Base-by-base conservation (phyloP, 2,888 invertebrate species). In the Eumerus sabulonum region DNA sequence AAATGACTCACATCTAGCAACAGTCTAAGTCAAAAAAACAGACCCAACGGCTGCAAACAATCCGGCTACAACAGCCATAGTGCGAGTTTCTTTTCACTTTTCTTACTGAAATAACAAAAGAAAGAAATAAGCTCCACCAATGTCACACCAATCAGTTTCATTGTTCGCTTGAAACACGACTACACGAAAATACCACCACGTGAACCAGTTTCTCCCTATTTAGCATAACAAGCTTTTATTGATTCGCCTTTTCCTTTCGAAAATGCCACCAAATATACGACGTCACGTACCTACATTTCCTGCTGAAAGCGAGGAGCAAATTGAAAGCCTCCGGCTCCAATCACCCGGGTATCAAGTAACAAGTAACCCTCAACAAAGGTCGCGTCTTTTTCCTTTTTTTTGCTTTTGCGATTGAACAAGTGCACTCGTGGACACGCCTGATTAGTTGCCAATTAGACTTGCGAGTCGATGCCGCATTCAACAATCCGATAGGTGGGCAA, bases 241-340 rank as follows among this genome's bases (percentile, higher is more conserved):
- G 40, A 5, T 40, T 40, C n/a, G 11, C n/a, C 5, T 40, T 40
- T n/a, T n/a, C 40, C 40, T 40, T 40, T 40, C 40, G 11, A 11
- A 40, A n/a, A n/a, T n/a, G 9, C 11, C 3, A 40, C 3, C 3
- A 40, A 3, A 40, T n/a, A 27, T 27, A 27, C 27, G 7, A 27
- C 3, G 9, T 5, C 2, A 40, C 9, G 9, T n/a, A 3, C 40
- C 2, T 11, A 3, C 40, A 40, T 3, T 5, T 2, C 40, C 2
- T 40, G n/a, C 3, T 5, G 11, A 40, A 27, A 57, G 56, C 13
- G 56, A 66, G 56, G 66, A 66, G 48, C 66, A 66, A 57, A 56
- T 57, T 56, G 48, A 35, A 50, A 54, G 9, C 47, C 53, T 42
- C 36, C 38, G 18, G 18, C 38, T 36, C 53, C 27, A 16, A 35